Percentiles rank a stretch among this genome's conserved stretches.
These are phyloP conservation scores for Nesoenas mayeri DNA, from an alignment of 2,113 vertebrate genomes.

Conservation along the genomic window DNA sequence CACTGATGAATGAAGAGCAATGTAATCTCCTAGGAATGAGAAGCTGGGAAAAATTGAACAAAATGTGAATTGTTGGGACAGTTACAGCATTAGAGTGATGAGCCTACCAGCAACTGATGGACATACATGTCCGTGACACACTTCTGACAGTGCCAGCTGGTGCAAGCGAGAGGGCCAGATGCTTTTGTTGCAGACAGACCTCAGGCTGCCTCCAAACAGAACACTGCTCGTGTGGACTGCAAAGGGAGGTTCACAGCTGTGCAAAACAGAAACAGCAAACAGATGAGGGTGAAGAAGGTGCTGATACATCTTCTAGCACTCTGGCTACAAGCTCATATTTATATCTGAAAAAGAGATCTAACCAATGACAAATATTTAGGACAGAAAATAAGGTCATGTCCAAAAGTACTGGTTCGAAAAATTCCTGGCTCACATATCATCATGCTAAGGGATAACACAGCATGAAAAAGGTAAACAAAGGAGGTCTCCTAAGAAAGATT, in stretches of 20 bases:
- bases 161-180: background rate
- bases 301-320: background rate
- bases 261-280: background rate
- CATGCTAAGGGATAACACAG: background rate
- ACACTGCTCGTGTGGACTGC: background rate
- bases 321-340: background rate
- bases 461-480: background rate
- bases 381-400: background rate
- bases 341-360: background rate
- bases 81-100: background rate
- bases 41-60: background rate
- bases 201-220: background rate
- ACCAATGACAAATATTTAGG: background rate
- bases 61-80: background rate
- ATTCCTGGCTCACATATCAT: background rate
- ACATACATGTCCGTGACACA: background rate
- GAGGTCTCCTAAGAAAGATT: background rate
- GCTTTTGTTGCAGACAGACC: background rate
- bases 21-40: constrained; percentile 44
- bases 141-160: background rate
- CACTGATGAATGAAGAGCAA: background rate
- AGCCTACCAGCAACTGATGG: fast-evolving
- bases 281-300: background rate
- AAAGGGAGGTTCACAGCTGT: background rate
- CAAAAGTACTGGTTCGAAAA: background rate